Evolutionary conservation across 2,888 invertebrate genomes (phyloP).

Genomic region (Plagodis pulveraria): DNA sequence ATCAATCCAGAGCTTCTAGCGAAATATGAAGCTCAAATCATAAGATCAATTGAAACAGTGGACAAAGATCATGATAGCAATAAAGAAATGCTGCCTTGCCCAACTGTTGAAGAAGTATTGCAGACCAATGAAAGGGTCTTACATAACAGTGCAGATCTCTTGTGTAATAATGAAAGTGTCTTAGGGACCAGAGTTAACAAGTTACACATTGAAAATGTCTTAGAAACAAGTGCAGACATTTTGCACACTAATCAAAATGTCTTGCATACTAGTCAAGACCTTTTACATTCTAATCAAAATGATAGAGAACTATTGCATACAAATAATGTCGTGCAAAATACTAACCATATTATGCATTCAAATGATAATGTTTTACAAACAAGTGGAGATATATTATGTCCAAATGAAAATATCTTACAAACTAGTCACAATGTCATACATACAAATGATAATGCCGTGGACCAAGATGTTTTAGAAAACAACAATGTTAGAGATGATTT

Average conservation of each 20-base stretch:
- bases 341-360: constrained; percentile 8
- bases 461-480: constrained; percentile 22
- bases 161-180: constrained; percentile 6
- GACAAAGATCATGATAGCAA: constrained; percentile 35
- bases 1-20: constrained; percentile 70
- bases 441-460: constrained; percentile 11
- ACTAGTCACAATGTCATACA: constrained; percentile 19
- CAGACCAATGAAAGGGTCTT: constrained; percentile 15
- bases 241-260: constrained; percentile 2
- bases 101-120: constrained; percentile 15
- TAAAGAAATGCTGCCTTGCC: constrained; percentile 17
- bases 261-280: neutral
- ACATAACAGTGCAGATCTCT: neutral
- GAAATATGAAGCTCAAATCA: constrained; percentile 66
- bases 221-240: neutral
- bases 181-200: neutral
- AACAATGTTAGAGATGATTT: constrained; percentile 30
- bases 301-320: constrained; percentile 6
- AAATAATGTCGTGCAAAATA: constrained; percentile 8
- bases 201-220: constrained; percentile 5
- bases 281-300: constrained; percentile 10
- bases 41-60: constrained; percentile 60
- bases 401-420: constrained; percentile 19
- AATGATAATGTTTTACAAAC: constrained; percentile 11
- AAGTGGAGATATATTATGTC: constrained; percentile 17